Evolutionary conservation across 2,113 vertebrate genomes (phyloP), one percentile per base, ranked within the genome.

Genomic region (Equus przewalskii): DNA sequence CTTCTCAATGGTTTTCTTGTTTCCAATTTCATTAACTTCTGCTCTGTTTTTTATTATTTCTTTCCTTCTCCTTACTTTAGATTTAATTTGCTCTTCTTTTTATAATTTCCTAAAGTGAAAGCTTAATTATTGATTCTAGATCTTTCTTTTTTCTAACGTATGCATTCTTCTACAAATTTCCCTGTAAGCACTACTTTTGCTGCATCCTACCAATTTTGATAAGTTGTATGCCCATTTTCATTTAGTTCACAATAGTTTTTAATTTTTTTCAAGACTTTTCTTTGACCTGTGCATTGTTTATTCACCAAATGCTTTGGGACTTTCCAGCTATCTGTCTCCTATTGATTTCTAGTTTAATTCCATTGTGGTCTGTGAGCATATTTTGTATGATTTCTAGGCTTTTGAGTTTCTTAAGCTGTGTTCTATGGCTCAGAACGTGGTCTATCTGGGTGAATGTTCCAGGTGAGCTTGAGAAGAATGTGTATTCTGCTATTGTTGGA

Each of bases 351-450:
- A 22, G 15, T 30, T 44, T 30, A 46, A 22, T 15, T 19, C n/a
- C 60, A 5, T 3, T 49, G 49, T n/a, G 41, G 18, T 95, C 79
- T 46, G 58, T 58, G 67, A 46, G 51, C 33, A 7, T 30, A 28
- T 5, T 0, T 0, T 1, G 2, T 46, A 9, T 16, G 51, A 21
- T n/a, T 30, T 13, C 33, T 0, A 3, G 9, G 16, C 7, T 67
- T 85, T 26, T 18, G 3, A 28, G 8, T 1, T 0, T 13, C 21
- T 36, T 18, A 5, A 51, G 46, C 33, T n/a, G 19, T n/a, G 10
- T 12, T 9, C 49, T 9, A 9, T 0, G 21, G 58, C 49, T 58
- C 4, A 14, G 56, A 7, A 0, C 1, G 72, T 1, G 49, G 10
- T 18, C n/a, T 18, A 5, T 54, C 30, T 41, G 21, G 46, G 44